phyloP scores from a whole-genome alignment of 1,140 invertebrate genomes.

The Eriosoma lanigerum region DNA sequence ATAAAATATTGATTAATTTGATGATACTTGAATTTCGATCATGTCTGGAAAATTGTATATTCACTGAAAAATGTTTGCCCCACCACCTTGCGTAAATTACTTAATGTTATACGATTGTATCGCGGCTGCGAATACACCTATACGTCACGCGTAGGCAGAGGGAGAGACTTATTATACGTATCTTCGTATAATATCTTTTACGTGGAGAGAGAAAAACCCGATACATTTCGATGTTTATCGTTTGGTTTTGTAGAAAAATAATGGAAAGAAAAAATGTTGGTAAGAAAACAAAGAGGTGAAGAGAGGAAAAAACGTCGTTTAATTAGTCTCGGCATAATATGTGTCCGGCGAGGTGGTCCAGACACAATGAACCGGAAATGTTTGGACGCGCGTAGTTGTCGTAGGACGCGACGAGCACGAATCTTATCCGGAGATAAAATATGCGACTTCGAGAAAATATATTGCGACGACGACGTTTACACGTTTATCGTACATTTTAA shows the following conservation, averaged over 20 bases:
- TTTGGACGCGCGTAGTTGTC: conserved; percentile 10
- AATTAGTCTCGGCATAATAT: conserved; percentile 19
- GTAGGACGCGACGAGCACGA: not conserved
- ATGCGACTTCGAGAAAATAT: not conserved
- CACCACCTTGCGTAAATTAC: no score
- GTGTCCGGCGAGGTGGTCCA: not conserved
- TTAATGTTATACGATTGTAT: no score
- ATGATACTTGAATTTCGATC: no score
- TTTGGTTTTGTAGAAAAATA: not conserved
- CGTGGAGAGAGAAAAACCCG: not conserved
- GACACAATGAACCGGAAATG: conserved; percentile 37
- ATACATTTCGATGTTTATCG: conserved; percentile 29
- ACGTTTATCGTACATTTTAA: conserved; percentile 18
- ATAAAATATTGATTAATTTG: no score
- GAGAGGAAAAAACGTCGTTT: not conserved
- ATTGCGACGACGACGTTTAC: conserved; percentile 25
- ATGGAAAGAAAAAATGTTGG: not conserved
- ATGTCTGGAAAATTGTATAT: no score
- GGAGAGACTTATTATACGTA: no score
- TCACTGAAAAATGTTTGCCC: no score
- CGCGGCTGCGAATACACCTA: no score
- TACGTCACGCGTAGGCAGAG: no score
- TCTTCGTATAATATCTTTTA: no score
- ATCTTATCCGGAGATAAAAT: conserved; percentile 28
- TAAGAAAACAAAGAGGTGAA: no score